Base-by-base conservation (phyloP, 2,888 invertebrate species). In the Acanthococcus lagerstroemiae region DNA sequence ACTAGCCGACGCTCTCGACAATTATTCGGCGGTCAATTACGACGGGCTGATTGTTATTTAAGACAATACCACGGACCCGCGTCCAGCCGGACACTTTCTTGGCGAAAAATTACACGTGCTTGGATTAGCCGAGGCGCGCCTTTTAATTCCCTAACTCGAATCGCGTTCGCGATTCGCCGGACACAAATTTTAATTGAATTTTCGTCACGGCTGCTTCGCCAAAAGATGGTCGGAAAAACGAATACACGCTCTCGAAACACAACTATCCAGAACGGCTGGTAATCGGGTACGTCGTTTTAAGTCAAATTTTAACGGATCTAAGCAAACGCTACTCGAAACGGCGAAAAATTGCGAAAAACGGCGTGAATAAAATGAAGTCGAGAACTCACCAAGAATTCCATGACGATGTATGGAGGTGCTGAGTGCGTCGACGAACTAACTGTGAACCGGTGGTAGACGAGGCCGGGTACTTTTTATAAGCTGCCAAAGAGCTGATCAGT, bases 391-490 rank as follows among this genome's bases (percentile, higher is more conserved):
- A 52, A 52, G 30, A 37, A 48, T 27, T 50, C 52, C 61, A 61
- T 61, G 27, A 30, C 52, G 50, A 50, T 17, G 52, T 19, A 27
- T 37, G 48, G 9, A 30, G 55, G 37, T 2, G 12, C n/a, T 37
- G 37, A 37, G n/a, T 37, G n/a, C 37, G 37, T 37, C 37, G 37
- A 37, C 37, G 12, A n/a, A 37, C 37, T 37, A 37, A 15, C n/a
- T 37, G 37, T 37, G 37, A 37, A 52, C 26, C 21, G 27, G 27
- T 46, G 61, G 50, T 61, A 26, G 58, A 45, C 37, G 50, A 61
- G 25, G 50, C 27, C 25, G 52, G 48, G 27, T 61, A 61, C 27
- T 61, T 61, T 61, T 61, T 61, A 61, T 61, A 61, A 61, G 26
- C 6, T 30, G 7, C 25, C n/a, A n/a, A n/a, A n/a, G n/a, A n/a